Evolutionary conservation across 2,888 invertebrate species (phyloP), one percentile per base, ranked within the genome.

Genomic region (Phortica okadai): DNA sequence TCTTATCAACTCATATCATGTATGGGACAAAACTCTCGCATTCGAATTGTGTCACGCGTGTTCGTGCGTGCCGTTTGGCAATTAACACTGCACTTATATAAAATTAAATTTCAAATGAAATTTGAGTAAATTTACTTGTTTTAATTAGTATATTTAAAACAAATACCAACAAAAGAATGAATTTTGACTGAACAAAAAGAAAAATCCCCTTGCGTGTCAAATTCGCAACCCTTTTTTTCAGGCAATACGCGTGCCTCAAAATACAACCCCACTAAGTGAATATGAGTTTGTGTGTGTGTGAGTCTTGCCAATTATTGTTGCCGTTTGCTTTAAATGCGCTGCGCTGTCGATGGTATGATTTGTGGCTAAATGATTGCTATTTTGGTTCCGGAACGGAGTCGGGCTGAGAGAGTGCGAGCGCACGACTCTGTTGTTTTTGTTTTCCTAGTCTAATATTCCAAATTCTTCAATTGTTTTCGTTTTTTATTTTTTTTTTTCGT

Each of bases 21-120:
- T 33, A 33, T 33, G 33, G 33, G 2, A 33, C 50, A 50, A 50
- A 50, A 11, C 50, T 50, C 50, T 50, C 50, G 14, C 8, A 50
- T 50, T 2, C 50, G 10, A 50, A 50, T 11, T 50, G 50, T 50
- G 50, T 50, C 50, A 33, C 33, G 50, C 11, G 11, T 5, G 25
- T 14, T 54, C 72, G 56, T 70, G 86, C 85, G 84, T 85, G 85
- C 75, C 74, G 50, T 70, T 74, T 42, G 42, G 82, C 81, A 86
- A 86, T 85, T 85, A 87, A 84, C 84, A 81, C 78, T 73, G 82
- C 85, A 86, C 87, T 87, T 87, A 86, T 87, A 84, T 82, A 80
- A 78, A 87, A 87, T 85, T 87, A 80, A 80, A 83, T 82, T 33
- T 85, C 83, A 83, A 85, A 82, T 81, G 79, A 84, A 81, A 79